Conservation (phyloP, 2,113 vertebrate species). For the Silurus asotus region DNA sequence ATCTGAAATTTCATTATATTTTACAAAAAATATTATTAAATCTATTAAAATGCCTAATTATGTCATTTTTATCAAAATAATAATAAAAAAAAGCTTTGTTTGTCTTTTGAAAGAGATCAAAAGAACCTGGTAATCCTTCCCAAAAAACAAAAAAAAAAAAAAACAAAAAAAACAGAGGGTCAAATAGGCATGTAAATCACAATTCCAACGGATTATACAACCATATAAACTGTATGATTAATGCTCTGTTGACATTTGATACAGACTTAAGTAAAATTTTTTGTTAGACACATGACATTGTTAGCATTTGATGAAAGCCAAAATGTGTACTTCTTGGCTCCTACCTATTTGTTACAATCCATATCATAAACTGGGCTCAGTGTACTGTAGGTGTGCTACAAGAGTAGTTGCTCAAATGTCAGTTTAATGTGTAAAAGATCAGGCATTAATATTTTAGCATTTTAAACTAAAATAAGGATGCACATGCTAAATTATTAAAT, state of each 20-base stretch:
- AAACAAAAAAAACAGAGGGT: constrained; percentile 2
- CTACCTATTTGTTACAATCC: neutral
- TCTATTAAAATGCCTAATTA: constrained; percentile 12
- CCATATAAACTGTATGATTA: constrained; percentile 56
- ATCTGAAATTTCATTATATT: constrained; percentile 17
- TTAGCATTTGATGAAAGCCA: constrained; percentile 40
- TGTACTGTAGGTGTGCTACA: neutral
- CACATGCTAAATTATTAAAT: constrained; percentile 34
- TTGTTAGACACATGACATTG: neutral
- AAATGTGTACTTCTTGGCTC: constrained; percentile 62
- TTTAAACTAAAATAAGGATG: constrained; percentile 4
- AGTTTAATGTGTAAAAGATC: constrained; percentile 13
- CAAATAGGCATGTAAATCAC: constrained; percentile 57
- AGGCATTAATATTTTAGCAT: constrained; percentile 22
- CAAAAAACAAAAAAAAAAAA: neutral
- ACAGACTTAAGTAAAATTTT: neutral
- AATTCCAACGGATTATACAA: constrained; percentile 22
- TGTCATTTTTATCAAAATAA: neutral
- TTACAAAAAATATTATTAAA: constrained; percentile 18
- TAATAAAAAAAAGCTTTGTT: neutral
- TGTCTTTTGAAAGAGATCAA: constrained; percentile 10
- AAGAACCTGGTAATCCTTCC: constrained; percentile 42
- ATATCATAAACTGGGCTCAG: constrained; percentile 7
- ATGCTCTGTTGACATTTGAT: constrained; percentile 19
- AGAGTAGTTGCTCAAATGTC: constrained; percentile 23